Evolutionary conservation across 2,113 vertebrate species (phyloP).

Genomic region (Acinonyx jubatus): DNA sequence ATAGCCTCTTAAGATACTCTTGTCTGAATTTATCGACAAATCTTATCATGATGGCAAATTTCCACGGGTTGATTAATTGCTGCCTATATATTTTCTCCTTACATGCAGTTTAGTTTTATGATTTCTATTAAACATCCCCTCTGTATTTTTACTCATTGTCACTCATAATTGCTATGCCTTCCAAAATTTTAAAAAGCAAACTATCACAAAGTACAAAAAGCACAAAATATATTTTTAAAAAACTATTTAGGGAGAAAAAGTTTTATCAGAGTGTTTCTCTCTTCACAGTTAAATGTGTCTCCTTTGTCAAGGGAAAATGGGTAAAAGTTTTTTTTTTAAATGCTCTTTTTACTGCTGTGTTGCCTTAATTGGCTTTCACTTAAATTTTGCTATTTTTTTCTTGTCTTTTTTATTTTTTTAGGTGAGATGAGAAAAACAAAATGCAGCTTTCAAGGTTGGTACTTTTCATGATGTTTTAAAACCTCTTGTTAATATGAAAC

Average conservation of each 20-base stretch:
- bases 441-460: conserved; percentile 76
- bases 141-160: neutral
- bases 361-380: conserved; percentile 39
- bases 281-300: neutral
- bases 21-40: conserved; percentile 13
- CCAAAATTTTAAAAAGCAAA: conserved; percentile 12
- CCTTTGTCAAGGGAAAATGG: conserved; percentile 51
- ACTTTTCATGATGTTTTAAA: conserved; percentile 39
- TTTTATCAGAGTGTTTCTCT: neutral
- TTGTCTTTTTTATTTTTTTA: conserved; percentile 49
- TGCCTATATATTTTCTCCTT: neutral
- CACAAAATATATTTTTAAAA: neutral
- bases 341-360: neutral
- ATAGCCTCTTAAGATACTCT: neutral
- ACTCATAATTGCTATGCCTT: neutral
- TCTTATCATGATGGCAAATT: neutral
- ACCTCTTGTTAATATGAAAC: neutral
- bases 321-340: neutral
- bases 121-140: conserved; percentile 35
- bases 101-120: conserved; percentile 12
- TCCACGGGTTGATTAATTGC: neutral
- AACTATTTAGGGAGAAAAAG: neutral
- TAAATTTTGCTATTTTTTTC: conserved; percentile 2
- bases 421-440: conserved; percentile 63
- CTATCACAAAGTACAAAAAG: conserved; percentile 23